Evolutionary conservation across 2,113 vertebrate genomes (phyloP).

Genomic region (Vulpes ferrilata): DNA sequence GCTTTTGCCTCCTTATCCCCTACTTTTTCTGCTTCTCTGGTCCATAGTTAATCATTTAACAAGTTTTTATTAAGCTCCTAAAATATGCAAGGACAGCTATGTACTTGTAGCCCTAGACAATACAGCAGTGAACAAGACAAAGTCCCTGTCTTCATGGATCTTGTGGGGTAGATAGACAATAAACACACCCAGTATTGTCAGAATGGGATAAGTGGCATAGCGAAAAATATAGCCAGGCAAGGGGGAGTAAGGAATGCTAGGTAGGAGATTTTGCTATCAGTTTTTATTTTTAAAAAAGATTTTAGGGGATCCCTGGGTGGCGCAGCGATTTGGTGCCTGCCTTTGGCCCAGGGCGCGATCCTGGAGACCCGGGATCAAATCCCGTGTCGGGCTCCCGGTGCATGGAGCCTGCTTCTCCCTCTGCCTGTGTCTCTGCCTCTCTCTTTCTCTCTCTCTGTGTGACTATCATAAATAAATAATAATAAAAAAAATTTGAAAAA

Average conservation of each 20-base stretch:
- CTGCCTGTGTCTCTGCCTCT: too few species aligned
- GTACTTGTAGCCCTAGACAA: not conserved
- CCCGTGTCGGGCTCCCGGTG: too few species aligned
- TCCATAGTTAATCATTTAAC: not conserved
- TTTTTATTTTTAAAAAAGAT: too few species aligned
- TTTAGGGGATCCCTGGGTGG: too few species aligned
- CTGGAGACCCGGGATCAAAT: too few species aligned
- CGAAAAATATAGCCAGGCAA: not conserved
- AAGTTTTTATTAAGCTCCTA: not conserved
- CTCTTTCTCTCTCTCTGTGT: too few species aligned
- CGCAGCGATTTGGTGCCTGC: too few species aligned
- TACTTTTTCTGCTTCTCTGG: not conserved
- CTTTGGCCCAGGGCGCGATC: too few species aligned
- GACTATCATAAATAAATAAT: too few species aligned
- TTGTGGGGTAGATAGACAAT: not conserved
- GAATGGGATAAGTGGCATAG: not conserved
- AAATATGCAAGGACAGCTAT: not conserved
- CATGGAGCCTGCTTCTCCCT: too few species aligned
- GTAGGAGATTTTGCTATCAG: not conserved
- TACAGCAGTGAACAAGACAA: not conserved
- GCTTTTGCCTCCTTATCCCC: not conserved
- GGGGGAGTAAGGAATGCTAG: not conserved
- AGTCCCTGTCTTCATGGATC: not conserved
- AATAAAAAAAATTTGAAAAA: too few species aligned
- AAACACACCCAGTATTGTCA: not conserved